A percentile compares a stretch with the other conserved stretches of the same genome.
Conservation (phyloP, 2,797 vertebrate species). For the Pseudotriccus pelzelni region DNA sequence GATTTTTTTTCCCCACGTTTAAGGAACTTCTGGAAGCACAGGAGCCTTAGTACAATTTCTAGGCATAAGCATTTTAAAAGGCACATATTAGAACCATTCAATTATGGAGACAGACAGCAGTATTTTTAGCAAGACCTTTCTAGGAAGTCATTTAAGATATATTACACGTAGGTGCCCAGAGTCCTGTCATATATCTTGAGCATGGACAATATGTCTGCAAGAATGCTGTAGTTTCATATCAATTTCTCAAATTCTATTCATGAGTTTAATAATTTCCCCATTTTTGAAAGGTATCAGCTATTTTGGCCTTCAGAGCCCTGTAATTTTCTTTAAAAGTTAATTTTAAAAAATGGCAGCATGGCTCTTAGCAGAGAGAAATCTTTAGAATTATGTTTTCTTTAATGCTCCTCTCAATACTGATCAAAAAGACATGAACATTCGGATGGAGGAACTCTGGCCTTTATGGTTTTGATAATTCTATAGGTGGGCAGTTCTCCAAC, state of each 20-base stretch:
- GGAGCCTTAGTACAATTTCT: not conserved
- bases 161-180: slow-evolving; percentile 23
- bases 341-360: not conserved
- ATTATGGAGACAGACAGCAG: slow-evolving; percentile 23
- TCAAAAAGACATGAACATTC: not conserved
- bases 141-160: slow-evolving; percentile 31
- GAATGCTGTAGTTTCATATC: slow-evolving; percentile 6
- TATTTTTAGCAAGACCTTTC: slow-evolving; percentile 48
- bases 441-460: not conserved
- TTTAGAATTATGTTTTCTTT: not conserved
- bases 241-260: slow-evolving; percentile 33
- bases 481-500: not conserved
- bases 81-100: slow-evolving; percentile 5
- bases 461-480: not conserved
- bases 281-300: slow-evolving; percentile 9
- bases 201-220: not conserved
- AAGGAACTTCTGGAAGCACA: not conserved
- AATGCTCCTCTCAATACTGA: not conserved
- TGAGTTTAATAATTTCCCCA: slow-evolving; percentile 3
- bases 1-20: not conserved
- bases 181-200: slow-evolving; percentile 38
- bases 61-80: slow-evolving; percentile 10
- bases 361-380: not conserved
- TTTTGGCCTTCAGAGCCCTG: not conserved
- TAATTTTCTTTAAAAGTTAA: not conserved